Evolutionary conservation across 2,888 invertebrate species (phyloP).

Genomic region (Cactoblastis cactorum): DNA sequence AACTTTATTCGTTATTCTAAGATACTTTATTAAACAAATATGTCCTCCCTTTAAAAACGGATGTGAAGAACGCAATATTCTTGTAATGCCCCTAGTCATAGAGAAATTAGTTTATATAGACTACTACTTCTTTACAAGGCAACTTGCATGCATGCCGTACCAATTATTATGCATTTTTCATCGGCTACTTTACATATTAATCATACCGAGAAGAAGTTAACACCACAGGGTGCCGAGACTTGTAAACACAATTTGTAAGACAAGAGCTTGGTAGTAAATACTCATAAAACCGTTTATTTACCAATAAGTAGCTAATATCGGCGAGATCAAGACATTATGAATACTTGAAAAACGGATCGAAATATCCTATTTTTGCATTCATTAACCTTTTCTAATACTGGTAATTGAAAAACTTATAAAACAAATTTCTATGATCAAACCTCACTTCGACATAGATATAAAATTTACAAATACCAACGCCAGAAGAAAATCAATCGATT

Average conservation of each 20-base stretch:
- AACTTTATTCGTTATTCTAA: too few species aligned
- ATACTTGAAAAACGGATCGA: too few species aligned
- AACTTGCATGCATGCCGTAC: neutral
- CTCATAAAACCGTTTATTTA: neutral
- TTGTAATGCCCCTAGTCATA: neutral
- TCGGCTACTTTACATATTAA: neutral
- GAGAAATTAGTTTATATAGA: neutral
- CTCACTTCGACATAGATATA: neutral
- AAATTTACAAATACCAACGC: neutral
- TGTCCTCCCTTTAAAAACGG: too few species aligned
- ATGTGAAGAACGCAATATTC: too few species aligned
- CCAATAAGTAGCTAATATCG: neutral
- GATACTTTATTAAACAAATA: too few species aligned
- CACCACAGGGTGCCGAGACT: neutral
- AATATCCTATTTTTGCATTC: too few species aligned
- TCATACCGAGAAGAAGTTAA: neutral
- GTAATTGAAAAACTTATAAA: neutral
- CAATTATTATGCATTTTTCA: conserved; percentile 1
- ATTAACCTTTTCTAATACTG: too few species aligned
- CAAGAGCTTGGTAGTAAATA: neutral
- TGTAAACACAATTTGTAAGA: neutral
- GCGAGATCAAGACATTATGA: neutral
- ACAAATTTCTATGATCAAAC: neutral
- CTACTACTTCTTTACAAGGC: neutral
- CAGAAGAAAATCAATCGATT: conserved; percentile 5